These are phyloP conservation scores for Pelusios castaneus DNA, from an alignment of 2,113 vertebrate species.

Conservation along the genomic window DNA sequence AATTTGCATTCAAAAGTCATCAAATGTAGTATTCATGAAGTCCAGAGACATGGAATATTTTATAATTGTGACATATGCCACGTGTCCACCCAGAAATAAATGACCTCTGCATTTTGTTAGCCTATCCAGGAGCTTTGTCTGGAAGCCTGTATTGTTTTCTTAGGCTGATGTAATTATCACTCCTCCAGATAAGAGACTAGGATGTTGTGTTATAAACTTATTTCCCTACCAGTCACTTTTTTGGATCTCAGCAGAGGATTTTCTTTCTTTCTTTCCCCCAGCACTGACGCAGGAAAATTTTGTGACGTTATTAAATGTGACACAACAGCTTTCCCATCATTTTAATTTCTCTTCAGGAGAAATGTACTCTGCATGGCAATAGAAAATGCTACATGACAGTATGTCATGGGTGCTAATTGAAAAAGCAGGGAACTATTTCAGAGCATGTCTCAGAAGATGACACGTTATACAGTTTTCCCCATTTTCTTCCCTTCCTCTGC, in stretches of 20 bases:
- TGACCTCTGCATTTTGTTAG: too few relatives aligned
- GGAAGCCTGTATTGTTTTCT: background rate
- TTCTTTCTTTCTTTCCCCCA: background rate
- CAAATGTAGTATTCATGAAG: background rate
- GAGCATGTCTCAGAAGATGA: background rate
- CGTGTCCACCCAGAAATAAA: background rate
- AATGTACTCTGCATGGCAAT: slow-evolving; percentile 7
- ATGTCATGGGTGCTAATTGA: background rate
- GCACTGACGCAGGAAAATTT: slow-evolving; percentile 4
- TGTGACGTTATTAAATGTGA: slow-evolving; percentile 52
- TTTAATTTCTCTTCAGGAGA: slow-evolving; percentile 54
- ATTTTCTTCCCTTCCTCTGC: background rate
- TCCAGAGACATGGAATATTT: background rate
- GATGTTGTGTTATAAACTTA: background rate
- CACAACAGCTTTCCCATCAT: slow-evolving; percentile 41
- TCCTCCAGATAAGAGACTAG: background rate
- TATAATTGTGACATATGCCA: background rate
- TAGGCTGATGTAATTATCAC: background rate
- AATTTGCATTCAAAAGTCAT: background rate
- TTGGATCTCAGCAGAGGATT: slow-evolving; percentile 37
- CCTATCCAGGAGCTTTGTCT: background rate
- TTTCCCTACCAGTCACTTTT: slow-evolving; percentile 46
- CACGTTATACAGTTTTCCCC: background rate
- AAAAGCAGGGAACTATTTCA: background rate
- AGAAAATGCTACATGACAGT: slow-evolving; percentile 6